Evolutionary conservation across 2,888 invertebrate genomes (phyloP), one percentile per base, ranked within the genome.

Genomic region (Cryptus armator): DNA sequence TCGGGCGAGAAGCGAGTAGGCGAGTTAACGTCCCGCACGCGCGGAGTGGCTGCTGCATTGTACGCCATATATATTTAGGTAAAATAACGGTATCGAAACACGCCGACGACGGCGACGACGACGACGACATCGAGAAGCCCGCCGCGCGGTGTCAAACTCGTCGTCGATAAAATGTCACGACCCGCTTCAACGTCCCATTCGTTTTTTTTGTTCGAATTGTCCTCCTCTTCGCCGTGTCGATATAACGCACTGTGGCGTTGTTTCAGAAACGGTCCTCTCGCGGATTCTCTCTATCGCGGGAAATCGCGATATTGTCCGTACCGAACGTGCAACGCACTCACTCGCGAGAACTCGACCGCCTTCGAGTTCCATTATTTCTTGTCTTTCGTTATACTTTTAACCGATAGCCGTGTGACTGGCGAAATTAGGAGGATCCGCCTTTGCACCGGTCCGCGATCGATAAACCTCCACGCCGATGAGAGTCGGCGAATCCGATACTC

Each of bases 131-230:
- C 44, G 37, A 32, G 56, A 80, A 12, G 66, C 7, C 51, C 32
- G 74, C 37, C 59, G 72, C n/a, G 56, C 14, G 37, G 70, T 78
- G 37, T 74, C 80, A 64, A 71, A 71, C 51, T 72, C 48, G 80
- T 44, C 29, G 72, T 74, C 71, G 51, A 70, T 80, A 74, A 80
- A 80, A 74, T 80, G 80, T 80, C 80, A 74, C 62, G 72, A 74
- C 51, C 80, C 72, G 66, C 29, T 68, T 78, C 68, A 68, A 16
- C 59, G 7, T 7, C 53, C n/a, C 46, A 44, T 24, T 16, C 24
- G 44, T 19, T 4, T n/a, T 29, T 29, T 10, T 32, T 14, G 56
- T 12, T 56, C 56, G 24, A 19, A 24, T 56, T 32, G 32, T 62
- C 14, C 24, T 10, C 53, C 19, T 71, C 37, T 46, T 64, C 48